phyloP scores from a whole-genome alignment of 1,140 invertebrate genomes.

The Formica selysi region DNA sequence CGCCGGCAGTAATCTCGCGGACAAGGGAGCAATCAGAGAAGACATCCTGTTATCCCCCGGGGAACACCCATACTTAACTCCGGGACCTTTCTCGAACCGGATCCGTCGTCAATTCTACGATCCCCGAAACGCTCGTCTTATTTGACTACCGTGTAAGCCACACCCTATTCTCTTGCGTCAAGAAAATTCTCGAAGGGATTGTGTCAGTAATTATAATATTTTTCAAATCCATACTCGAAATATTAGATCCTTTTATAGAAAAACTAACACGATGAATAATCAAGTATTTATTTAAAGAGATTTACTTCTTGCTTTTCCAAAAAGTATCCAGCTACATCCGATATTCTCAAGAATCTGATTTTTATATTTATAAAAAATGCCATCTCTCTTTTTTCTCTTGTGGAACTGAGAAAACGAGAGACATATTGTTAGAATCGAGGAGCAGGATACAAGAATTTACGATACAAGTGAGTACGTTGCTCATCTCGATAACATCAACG shows the following conservation, averaged over 20 bases:
- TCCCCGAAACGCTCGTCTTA: conserved; percentile 42
- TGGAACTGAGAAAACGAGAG: not conserved
- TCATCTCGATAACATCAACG: conserved; percentile 10
- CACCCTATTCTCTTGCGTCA: conserved; percentile 65
- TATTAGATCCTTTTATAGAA: too few species aligned
- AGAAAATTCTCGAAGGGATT: conserved; percentile 31
- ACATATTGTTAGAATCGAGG: not conserved
- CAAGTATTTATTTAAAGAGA: too few species aligned
- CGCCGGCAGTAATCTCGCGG: conserved; percentile 73
- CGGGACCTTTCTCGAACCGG: conserved; percentile 67
- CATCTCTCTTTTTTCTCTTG: not conserved
- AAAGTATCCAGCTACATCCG: too few species aligned
- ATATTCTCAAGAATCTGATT: too few species aligned
- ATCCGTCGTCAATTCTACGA: conserved; percentile 71
- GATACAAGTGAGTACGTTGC: not conserved
- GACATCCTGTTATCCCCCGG: conserved; percentile 80
- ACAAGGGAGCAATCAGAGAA: conserved; percentile 81
- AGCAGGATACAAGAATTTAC: conserved; percentile 1
- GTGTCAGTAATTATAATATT: not conserved
- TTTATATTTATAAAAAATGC: too few species aligned
- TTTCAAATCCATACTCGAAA: not conserved
- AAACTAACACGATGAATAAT: not conserved
- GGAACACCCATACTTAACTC: conserved; percentile 79
- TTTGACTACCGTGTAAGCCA: conserved; percentile 72
- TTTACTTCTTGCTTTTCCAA: too few species aligned